Evolutionary conservation across 2,797 vertebrate species (phyloP).

Genomic region (Pangasius mekongensis): DNA sequence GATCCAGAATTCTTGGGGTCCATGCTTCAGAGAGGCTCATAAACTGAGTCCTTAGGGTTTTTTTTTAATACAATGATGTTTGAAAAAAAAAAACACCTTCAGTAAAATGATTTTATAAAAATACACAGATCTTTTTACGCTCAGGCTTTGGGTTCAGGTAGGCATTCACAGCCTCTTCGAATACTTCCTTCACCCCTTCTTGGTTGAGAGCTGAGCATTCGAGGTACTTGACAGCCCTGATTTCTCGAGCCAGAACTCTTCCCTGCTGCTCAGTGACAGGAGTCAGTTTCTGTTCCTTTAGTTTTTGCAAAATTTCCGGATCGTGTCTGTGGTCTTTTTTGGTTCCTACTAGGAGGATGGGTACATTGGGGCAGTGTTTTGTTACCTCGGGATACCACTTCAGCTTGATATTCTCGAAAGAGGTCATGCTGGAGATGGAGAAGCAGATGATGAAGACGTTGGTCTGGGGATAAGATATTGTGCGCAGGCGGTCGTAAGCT

Average conservation of each 20-base stretch:
- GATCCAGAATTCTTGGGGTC: not conserved
- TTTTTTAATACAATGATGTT: not conserved
- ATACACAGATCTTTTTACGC: constrained; percentile 75
- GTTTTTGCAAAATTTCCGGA: constrained; percentile 76
- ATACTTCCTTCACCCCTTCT: constrained; percentile 84
- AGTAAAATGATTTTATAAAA: constrained; percentile 72
- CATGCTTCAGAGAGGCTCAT: not conserved
- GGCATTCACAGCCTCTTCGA: constrained; percentile 78
- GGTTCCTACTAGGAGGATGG: constrained; percentile 85
- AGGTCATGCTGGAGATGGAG: constrained; percentile 81
- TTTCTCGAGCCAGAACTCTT: constrained; percentile 77
- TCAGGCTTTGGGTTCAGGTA: constrained; percentile 74
- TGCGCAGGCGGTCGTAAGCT: constrained; percentile 82
- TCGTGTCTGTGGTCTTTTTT: constrained; percentile 84
- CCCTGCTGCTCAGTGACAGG: constrained; percentile 82
- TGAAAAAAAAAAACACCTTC: not conserved
- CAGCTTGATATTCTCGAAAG: constrained; percentile 83
- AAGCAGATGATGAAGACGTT: constrained; percentile 88
- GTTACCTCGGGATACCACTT: constrained; percentile 86
- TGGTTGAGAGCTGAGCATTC: constrained; percentile 85
- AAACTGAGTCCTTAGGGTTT: not conserved
- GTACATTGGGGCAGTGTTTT: constrained; percentile 82
- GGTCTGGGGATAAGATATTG: constrained; percentile 82
- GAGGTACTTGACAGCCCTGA: constrained; percentile 82
- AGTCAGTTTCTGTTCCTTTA: constrained; percentile 81